These are phyloP conservation scores for Athrips mouffetella DNA, from an alignment of 2,888 invertebrate genomes.

Conservation along the genomic window DNA sequence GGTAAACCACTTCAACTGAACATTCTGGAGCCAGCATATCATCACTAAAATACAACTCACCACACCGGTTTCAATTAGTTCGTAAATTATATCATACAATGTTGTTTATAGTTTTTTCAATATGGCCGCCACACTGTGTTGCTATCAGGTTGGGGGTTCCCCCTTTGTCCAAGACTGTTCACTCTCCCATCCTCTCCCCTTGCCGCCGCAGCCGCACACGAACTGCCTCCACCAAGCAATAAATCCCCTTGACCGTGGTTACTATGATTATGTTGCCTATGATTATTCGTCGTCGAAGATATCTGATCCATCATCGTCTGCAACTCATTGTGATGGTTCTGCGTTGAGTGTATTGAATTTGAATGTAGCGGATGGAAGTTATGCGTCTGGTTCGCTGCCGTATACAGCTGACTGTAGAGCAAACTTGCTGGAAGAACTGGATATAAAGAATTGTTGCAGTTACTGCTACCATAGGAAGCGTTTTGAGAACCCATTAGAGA, in stretches of 20 bases:
- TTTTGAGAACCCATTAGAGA: constrained; percentile 81
- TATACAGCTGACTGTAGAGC: constrained; percentile 90
- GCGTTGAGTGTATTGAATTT: constrained; percentile 80
- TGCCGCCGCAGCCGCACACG: constrained; percentile 78
- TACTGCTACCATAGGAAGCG: constrained; percentile 77
- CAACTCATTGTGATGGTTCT: constrained; percentile 82
- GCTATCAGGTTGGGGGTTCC: constrained; percentile 80
- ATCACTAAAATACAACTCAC: too few relatives aligned
- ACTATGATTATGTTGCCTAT: constrained; percentile 66
- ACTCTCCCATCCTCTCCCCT: constrained; percentile 78
- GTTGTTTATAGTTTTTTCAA: too few relatives aligned
- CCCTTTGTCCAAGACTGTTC: constrained; percentile 75
- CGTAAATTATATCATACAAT: too few relatives aligned
- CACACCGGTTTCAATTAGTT: constrained; percentile 38
- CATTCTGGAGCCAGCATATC: too few relatives aligned
- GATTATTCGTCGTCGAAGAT: constrained; percentile 80
- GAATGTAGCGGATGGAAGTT: constrained; percentile 84
- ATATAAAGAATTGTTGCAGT: constrained; percentile 85
- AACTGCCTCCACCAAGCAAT: constrained; percentile 76
- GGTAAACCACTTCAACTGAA: too few relatives aligned
- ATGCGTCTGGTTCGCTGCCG: constrained; percentile 86
- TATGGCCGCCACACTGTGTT: constrained; percentile 89
- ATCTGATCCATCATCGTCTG: constrained; percentile 88
- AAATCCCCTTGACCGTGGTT: constrained; percentile 64
- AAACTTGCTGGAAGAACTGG: constrained; percentile 89